Percentiles rank a stretch among this genome's conserved stretches.
phyloP scores from a whole-genome alignment of 2,113 vertebrate genomes.

The Xyrauchen texanus region DNA sequence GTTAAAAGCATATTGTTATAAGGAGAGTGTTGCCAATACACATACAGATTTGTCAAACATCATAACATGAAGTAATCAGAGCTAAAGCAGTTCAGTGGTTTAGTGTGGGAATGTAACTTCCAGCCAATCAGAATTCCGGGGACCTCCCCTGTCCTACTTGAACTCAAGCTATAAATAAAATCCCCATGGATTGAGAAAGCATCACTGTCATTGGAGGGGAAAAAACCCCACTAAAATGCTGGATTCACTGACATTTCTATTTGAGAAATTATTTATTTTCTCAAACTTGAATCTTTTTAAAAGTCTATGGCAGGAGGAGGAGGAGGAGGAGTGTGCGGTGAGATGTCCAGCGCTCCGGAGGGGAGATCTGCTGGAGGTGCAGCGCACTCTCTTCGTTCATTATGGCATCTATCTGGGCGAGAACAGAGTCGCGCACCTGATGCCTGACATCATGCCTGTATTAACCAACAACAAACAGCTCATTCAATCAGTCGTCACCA shows the following conservation, averaged over 20 bases:
- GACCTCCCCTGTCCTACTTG: conserved; percentile 50
- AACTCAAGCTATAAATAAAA: conserved; percentile 60
- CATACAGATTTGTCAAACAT: background rate
- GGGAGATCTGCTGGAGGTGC: conserved; percentile 89
- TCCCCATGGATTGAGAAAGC: background rate
- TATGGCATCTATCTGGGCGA: conserved; percentile 92
- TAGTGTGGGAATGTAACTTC: conserved; percentile 11
- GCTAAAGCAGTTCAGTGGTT: background rate
- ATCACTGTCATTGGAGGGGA: background rate
- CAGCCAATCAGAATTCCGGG: conserved; percentile 56
- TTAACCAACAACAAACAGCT: conserved; percentile 74
- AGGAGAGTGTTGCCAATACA: too few species aligned
- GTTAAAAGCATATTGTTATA: too few species aligned
- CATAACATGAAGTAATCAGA: background rate
- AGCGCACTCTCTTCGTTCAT: conserved; percentile 86
- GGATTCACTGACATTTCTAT: conserved; percentile 77
- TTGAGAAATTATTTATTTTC: conserved; percentile 83
- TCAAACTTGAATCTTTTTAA: conserved; percentile 74
- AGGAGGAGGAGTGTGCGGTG: background rate
- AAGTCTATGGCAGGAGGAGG: conserved; percentile 47
- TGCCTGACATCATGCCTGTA: conserved; percentile 89
- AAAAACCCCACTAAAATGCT: conserved; percentile 65
- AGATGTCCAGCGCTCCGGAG: conserved; percentile 66
- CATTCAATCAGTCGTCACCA: conserved; percentile 81
- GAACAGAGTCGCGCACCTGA: conserved; percentile 88